Conservation (phyloP, 2,888 invertebrate species). For the Ennomos erosarius region DNA sequence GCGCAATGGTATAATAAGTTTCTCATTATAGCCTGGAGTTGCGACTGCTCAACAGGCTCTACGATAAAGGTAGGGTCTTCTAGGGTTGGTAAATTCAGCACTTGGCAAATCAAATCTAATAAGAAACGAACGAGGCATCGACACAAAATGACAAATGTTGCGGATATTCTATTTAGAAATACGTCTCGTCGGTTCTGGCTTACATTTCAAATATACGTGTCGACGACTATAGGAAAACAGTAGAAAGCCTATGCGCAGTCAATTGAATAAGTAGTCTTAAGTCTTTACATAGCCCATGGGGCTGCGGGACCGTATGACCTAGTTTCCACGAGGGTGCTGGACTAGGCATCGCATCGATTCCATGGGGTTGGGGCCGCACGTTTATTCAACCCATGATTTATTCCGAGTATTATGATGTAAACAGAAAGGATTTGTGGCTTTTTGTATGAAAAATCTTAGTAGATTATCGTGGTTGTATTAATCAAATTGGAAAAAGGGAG, state of each 20-base stretch:
- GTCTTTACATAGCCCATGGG: slow-evolving; percentile 8
- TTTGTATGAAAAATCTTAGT: slow-evolving; percentile 7
- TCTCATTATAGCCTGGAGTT: too few species aligned
- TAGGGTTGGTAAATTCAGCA: too few species aligned
- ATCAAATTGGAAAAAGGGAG: not conserved
- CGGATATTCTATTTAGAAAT: too few species aligned
- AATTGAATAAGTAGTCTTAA: not conserved
- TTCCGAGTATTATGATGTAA: slow-evolving; percentile 22
- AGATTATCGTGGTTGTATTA: not conserved
- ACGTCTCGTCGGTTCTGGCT: too few species aligned
- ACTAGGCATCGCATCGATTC: slow-evolving; percentile 80
- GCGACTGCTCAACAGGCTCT: too few species aligned
- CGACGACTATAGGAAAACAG: too few species aligned
- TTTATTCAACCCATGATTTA: slow-evolving; percentile 35
- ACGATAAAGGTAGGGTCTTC: too few species aligned
- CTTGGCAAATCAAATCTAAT: too few species aligned
- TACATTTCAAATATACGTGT: too few species aligned
- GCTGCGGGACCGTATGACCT: slow-evolving; percentile 69
- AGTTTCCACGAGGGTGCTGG: slow-evolving; percentile 71
- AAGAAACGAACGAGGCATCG: too few species aligned
- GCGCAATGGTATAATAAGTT: too few species aligned
- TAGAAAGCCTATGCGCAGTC: not conserved
- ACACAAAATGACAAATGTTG: too few species aligned
- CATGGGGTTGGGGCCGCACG: slow-evolving; percentile 50
- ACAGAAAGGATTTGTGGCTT: slow-evolving; percentile 21